These are phyloP conservation scores for Protobothrops mucrosquamatus DNA, from an alignment of 2,113 vertebrate genomes.

Conservation along the genomic window DNA sequence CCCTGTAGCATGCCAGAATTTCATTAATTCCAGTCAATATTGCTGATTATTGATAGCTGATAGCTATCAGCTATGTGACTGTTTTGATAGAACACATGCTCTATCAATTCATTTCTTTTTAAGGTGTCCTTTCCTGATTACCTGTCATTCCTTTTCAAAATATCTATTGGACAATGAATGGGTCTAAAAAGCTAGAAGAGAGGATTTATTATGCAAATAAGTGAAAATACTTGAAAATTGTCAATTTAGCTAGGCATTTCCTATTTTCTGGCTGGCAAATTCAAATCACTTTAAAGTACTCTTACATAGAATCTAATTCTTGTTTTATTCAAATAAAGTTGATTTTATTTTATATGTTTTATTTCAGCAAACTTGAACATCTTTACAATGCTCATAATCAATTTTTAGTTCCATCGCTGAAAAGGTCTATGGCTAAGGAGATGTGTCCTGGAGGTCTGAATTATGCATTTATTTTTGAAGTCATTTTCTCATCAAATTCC, in stretches of 20 bases:
- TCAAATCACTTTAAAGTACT: background rate
- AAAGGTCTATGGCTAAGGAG: background rate
- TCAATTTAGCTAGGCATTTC: no score
- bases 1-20: background rate
- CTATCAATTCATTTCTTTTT: no score
- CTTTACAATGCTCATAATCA: constrained; percentile 10
- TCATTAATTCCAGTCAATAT: background rate
- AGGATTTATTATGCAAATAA: no score
- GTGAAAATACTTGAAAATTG: no score
- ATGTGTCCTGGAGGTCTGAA: constrained; percentile 36
- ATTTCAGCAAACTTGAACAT: constrained; percentile 2
- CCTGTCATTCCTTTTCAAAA: no score
- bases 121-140: no score
- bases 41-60: no score
- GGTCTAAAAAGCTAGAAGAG: no score
- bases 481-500: constrained; percentile 46
- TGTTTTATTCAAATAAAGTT: constrained; percentile 6
- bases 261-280: background rate
- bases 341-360: constrained; percentile 7
- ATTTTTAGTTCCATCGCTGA: constrained; percentile 20
- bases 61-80: no score
- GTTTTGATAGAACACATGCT: no score
- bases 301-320: background rate
- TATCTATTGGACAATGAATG: no score
- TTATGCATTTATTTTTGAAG: constrained; percentile 47